phyloP scores from a whole-genome alignment of 2,113 vertebrate genomes.

The Neotragus moschatus region DNA sequence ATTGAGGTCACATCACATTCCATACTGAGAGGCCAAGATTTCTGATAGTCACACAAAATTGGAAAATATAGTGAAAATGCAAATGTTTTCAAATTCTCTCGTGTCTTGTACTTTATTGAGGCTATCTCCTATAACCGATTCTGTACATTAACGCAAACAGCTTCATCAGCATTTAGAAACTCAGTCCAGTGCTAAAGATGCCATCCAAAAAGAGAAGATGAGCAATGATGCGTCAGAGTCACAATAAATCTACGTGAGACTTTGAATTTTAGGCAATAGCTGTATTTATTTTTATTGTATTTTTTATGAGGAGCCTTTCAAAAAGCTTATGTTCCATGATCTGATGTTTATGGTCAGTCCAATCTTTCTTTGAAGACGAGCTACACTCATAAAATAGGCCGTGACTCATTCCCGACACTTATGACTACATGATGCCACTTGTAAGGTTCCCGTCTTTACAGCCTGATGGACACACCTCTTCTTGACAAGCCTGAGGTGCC shows the following conservation, averaged over 20 bases:
- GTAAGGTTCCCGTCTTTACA: constrained; percentile 71
- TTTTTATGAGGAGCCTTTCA: constrained; percentile 69
- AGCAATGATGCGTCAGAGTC: constrained; percentile 37
- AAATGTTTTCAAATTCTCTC: constrained; percentile 1
- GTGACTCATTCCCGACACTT: constrained; percentile 75
- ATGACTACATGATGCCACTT: constrained; percentile 60
- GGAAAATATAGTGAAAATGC: neutral
- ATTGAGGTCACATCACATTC: neutral
- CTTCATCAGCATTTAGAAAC: constrained; percentile 52
- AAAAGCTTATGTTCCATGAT: constrained; percentile 68
- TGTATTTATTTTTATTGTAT: constrained; percentile 67
- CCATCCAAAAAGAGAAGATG: neutral
- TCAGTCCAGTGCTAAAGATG: neutral
- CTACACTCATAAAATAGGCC: constrained; percentile 75
- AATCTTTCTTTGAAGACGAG: constrained; percentile 79
- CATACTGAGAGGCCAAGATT: neutral
- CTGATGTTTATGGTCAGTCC: constrained; percentile 67
- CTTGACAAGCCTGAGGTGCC: constrained; percentile 66
- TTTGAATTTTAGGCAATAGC: constrained; percentile 58
- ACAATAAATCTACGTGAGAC: constrained; percentile 56
- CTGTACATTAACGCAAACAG: neutral
- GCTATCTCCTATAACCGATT: constrained; percentile 4
- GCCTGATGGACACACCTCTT: constrained; percentile 64
- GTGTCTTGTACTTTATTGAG: neutral
- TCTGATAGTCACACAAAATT: neutral